These are phyloP conservation scores for Aeoliscus strigatus DNA, from an alignment of 2,797 vertebrate genomes.

Conservation along the genomic window DNA sequence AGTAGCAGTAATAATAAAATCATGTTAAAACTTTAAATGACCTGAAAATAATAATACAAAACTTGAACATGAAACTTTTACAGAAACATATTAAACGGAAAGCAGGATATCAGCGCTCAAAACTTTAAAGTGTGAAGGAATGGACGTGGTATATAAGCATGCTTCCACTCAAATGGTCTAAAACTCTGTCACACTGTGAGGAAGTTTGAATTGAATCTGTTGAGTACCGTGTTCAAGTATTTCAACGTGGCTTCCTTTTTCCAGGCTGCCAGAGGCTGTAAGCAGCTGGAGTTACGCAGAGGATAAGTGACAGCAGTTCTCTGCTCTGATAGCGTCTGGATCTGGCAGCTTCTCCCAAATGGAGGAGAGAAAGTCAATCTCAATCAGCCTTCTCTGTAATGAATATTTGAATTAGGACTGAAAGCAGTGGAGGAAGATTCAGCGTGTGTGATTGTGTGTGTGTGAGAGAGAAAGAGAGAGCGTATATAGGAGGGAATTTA, in stretches of 20 bases:
- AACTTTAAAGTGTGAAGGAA: no score
- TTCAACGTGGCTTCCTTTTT: constrained; percentile 27
- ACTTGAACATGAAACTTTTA: no score
- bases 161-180: no score
- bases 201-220: constrained; percentile 39
- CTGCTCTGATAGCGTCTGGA: constrained; percentile 31
- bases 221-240: constrained; percentile 10
- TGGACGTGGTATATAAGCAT: no score
- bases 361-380: constrained; percentile 39
- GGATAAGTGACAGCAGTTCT: constrained; percentile 47
- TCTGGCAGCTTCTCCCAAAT: constrained; percentile 29
- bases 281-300: constrained; percentile 24
- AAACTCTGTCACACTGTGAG: no score
- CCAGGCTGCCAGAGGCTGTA: constrained; percentile 40
- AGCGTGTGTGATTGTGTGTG: constrained; percentile 7
- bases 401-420: constrained; percentile 46
- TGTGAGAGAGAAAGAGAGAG: constrained; percentile 4
- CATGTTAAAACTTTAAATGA: no score
- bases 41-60: no score
- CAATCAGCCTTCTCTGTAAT: constrained; percentile 48
- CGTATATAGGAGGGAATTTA: constrained; percentile 9
- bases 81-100: no score
- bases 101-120: no score
- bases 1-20: no score
- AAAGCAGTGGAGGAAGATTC: constrained; percentile 8